Evolutionary conservation across 1,140 invertebrate genomes (phyloP), one percentile per base, ranked within the genome.

Genomic region (Parasteatoda tepidariorum): DNA sequence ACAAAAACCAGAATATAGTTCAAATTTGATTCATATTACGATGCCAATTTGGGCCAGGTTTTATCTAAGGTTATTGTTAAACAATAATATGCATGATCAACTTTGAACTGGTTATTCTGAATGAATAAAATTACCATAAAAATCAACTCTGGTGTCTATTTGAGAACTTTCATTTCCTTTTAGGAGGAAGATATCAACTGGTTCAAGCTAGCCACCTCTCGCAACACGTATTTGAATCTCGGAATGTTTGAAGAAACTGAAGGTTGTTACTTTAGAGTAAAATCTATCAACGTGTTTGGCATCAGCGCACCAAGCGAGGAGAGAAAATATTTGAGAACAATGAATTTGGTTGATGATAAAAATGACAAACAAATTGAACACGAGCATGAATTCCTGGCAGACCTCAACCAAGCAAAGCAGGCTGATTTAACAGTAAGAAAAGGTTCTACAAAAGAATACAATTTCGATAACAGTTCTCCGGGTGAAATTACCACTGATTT

Each of bases 201-300:
- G 94, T 91, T 91, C 54, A 93, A 92, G 88, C 87, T 89, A 83
- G 61, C 57, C 15, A 34, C 81, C 3, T 66, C 59, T 3, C 70
- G 30, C 92, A 91, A 4, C 94, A 94, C 87, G 92, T 92, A 34
- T 2, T 3, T 57, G 0, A 6, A 3, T 0, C 91, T 97, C 73
- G 92, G 95, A 86, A 92, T 92, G 86, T 89, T 97, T 18, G 91
- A 92, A 75, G 92, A 94, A 87, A 93, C 95, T 84, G 90, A 91
- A 24, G 93, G 94, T 86, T 97, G 96, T 86, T 92, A 94, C 88
- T 97, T 96, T 90, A 91, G 95, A 84, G 92, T 97, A 22, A 92
- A 93, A 85, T 95, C 95, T 31, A 92, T 92, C 83, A 97, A 97
- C 89, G 91, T 93, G 5, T 91, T 95, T 73, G 95, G 95, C 6